Evolutionary conservation across 1,140 invertebrate genomes (phyloP), one percentile per base, ranked within the genome.

Genomic region (Cydia strobilella): DNA sequence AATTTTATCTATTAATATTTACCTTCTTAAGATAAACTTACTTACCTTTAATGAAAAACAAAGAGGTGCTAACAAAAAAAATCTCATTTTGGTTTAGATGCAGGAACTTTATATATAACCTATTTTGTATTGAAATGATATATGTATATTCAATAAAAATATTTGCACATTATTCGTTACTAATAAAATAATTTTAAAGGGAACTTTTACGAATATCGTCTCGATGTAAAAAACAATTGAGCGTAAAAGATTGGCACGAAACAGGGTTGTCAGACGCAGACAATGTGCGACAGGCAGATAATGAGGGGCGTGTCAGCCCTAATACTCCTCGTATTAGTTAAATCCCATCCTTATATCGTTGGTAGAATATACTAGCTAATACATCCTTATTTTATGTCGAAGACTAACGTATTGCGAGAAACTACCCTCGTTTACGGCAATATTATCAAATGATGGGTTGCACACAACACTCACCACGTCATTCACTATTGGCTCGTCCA

Each of bases 241-340:
- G 54, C 54, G 54, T 59, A 59, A 59, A 59, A 23, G 54, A 59
- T 59, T 59, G 54, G 54, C 54, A 59, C 20, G 20, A 23, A 59
- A 59, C 54, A 59, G 54, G 54, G 20, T 59, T 59, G 54, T 59
- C 54, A 59, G 54, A 23, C 20, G 54, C 54, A 59, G 20, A 12
- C 18, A 7, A n/a, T 59, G 54, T 23, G 54, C 54, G 54, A 59
- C 54, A n/a, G 20, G 54, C 54, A 20, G 54, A 59, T 59, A 59
- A 59, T 59, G 54, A 59, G 54, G 54, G 54, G 54, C 20, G 54
- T 59, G 54, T 59, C 54, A 59, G 54, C 54, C 20, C 54, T 59
- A 59, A 23, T 59, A 59, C 54, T 54, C 15, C 51, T 1, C 6
- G 54, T 59, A 59, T 59, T 23, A 59, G 54, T 59, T 59, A 59